phyloP scores from a whole-genome alignment of 37 sponge, comb jelly and placozoan genomes.

The Lycopodina hypogea region DNA sequence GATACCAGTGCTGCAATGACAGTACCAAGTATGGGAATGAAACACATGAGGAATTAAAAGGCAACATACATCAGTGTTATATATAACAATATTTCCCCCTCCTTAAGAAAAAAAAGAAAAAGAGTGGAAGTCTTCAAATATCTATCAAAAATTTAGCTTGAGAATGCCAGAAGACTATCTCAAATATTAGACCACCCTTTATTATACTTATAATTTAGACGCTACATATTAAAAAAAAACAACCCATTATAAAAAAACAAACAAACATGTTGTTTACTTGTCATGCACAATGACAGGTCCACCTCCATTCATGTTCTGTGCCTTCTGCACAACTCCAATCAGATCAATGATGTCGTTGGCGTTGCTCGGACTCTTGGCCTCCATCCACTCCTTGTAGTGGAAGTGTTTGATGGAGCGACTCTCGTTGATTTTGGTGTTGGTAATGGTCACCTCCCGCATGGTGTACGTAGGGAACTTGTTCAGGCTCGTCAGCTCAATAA shows the following conservation, averaged over 20 bases:
- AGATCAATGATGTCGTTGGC: slow-evolving; percentile 53
- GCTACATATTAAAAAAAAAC: too few species aligned
- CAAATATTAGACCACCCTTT: too few species aligned
- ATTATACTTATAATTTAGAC: too few species aligned
- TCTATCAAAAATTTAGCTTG: too few species aligned
- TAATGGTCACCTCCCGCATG: slow-evolving; percentile 64
- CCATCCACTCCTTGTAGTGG: slow-evolving; percentile 75
- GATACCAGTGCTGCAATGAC: slow-evolving; percentile 49
- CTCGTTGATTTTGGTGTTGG: slow-evolving; percentile 72
- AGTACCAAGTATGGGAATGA: background rate
- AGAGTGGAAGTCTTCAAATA: too few species aligned
- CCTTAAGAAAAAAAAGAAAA: too few species aligned
- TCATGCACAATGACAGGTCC: slow-evolving; percentile 82
- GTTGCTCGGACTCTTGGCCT: slow-evolving; percentile 31
- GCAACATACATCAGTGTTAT: background rate
- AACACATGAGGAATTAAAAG: background rate
- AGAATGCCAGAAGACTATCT: too few species aligned
- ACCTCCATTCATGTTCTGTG: slow-evolving; percentile 55
- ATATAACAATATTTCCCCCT: too few species aligned
- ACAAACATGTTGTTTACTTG: slow-evolving; percentile 70
- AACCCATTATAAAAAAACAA: too few species aligned
- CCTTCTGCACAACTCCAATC: slow-evolving; percentile 63
- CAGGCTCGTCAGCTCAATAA: slow-evolving; percentile 46
- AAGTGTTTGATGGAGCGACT: slow-evolving; percentile 52
- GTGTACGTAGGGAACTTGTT: slow-evolving; percentile 33